Base-by-base conservation (phyloP, 2,113 vertebrate species). In the Larimichthys crocea region DNA sequence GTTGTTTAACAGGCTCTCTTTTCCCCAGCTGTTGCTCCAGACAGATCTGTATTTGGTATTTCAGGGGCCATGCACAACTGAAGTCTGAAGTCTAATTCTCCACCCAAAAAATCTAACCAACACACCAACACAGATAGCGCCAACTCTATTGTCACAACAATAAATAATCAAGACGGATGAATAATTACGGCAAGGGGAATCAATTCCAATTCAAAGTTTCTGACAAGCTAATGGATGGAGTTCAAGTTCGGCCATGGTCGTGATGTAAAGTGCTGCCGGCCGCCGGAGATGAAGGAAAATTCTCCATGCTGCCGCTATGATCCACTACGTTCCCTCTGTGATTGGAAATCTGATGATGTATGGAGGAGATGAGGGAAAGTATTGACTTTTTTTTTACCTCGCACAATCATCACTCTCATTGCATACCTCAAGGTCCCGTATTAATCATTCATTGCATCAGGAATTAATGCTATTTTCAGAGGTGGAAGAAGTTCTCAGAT, bases 141-240 rank as follows among this genome's bases (percentile, higher is more conserved):
- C 5, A 24, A 64, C 48, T 65, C 50, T 31, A 42, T 65, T 49
- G 56, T 72, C 79, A 62, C 69, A 29, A 31, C 74, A 29, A 89
- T 88, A 83, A 83, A 88, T 86, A 86, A 89, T 63, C 5, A 29
- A 67, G 85, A 76, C 66, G 42, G 83, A 83, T 88, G 79, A 92
- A 79, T 74, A 83, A 89, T 86, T 65, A 82, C 64, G 19, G 22
- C 48, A 1, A 42, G 44, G 29, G 42, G 70, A 75, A 88, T 90
- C 82, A 79, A 88, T 88, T 88, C 70, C 80, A 88, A 87, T 90
- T 84, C 78, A 87, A 91, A 88, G 86, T 85, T 87, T 76, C 42
- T 83, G 85, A 88, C 83, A 81, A 24, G 66, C 24, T 79, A 85
- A 90, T 90, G 85, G 85, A 89, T 90, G 26, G 83, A 14, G 74